Conservation (phyloP, 2,888 invertebrate species). For the Phymatocera aterrima region DNA sequence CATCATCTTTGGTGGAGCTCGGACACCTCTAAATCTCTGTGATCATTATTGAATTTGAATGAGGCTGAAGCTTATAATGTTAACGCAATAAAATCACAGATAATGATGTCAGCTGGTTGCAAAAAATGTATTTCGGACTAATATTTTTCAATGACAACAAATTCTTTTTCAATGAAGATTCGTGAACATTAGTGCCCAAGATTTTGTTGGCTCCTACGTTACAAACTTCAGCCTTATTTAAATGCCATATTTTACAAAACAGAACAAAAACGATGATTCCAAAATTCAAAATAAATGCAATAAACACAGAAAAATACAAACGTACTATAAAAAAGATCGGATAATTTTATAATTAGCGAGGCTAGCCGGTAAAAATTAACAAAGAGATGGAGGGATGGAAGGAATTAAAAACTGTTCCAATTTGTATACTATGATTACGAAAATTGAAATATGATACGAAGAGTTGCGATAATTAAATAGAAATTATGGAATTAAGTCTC, state of each 20-base stretch:
- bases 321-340: background rate
- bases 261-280: too few relatives aligned
- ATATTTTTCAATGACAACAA: too few relatives aligned
- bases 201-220: too few relatives aligned
- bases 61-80: too few relatives aligned
- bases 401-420: background rate
- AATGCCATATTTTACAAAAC: too few relatives aligned
- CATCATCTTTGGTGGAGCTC: constrained; percentile 57
- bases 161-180: too few relatives aligned
- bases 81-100: background rate
- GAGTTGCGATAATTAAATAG: background rate
- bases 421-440: too few relatives aligned
- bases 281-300: background rate
- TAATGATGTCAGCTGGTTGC: too few relatives aligned
- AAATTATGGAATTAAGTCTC: background rate
- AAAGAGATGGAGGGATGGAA: background rate
- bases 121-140: too few relatives aligned
- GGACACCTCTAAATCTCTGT: constrained; percentile 6
- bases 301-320: background rate
- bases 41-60: background rate
- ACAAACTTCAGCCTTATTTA: too few relatives aligned
- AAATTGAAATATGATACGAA: background rate
- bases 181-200: too few relatives aligned
- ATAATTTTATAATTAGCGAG: too few relatives aligned
- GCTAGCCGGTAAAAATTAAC: background rate